A percentile compares a stretch with the other conserved stretches of the same genome.
Evolutionary conservation across 2,888 invertebrate species (phyloP).

Genomic region (Helobdella robusta): DNA sequence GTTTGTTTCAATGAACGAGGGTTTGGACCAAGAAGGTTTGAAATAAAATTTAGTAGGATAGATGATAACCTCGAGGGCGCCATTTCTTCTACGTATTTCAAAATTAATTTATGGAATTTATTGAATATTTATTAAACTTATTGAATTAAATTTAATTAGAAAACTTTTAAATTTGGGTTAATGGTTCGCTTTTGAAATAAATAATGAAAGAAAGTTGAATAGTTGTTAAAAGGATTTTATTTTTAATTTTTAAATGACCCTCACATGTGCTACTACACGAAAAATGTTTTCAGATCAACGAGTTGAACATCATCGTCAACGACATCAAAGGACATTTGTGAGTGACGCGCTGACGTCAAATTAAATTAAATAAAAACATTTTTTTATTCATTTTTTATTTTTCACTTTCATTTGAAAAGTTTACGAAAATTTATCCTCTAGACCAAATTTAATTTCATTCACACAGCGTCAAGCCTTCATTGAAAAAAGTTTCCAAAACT

Average conservation of each 20-base stretch:
- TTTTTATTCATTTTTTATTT: neutral
- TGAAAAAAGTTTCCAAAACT: slow-evolving; percentile 99
- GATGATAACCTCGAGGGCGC: too few relatives aligned
- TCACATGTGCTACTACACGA: neutral
- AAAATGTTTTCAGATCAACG: slow-evolving; percentile 66
- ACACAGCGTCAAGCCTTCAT: slow-evolving; percentile 76
- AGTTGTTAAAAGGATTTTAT: too few relatives aligned
- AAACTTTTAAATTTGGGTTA: too few relatives aligned
- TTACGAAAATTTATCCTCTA: neutral
- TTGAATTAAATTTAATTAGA: too few relatives aligned
- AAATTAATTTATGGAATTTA: too few relatives aligned
- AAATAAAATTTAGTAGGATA: too few relatives aligned
- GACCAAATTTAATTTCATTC: slow-evolving; percentile 26
- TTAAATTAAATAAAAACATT: neutral
- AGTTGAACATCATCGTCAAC: slow-evolving; percentile 97
- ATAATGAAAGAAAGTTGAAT: too few relatives aligned
- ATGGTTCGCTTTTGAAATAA: too few relatives aligned
- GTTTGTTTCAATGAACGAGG: too few relatives aligned
- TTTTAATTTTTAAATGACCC: neutral
- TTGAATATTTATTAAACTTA: too few relatives aligned
- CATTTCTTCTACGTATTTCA: too few relatives aligned
- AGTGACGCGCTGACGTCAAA: slow-evolving; percentile 35
- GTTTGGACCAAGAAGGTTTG: too few relatives aligned
- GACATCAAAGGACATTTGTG: slow-evolving; percentile 97
- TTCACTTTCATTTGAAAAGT: neutral